Conservation (phyloP, 2,797 vertebrate genomes). For the Etheostoma perlongum region DNA sequence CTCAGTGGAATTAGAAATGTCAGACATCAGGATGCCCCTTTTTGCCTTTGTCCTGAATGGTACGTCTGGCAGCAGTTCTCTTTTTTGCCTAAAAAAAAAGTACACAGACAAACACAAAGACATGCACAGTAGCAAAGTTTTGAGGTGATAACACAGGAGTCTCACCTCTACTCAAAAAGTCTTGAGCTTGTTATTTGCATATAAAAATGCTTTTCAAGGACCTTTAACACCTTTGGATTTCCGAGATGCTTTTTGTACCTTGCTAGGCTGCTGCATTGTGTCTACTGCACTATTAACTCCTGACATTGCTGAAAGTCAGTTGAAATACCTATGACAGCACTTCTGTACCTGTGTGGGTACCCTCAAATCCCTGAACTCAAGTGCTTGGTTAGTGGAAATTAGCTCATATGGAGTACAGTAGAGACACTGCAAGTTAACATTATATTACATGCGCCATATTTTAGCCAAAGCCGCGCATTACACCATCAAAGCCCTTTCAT, state of each 20-base stretch:
- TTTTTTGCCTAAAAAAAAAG: conserved; percentile 27
- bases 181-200: conserved; percentile 41
- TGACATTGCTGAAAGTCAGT: conserved; percentile 28
- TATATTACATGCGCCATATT: conserved; percentile 64
- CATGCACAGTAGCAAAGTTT: conserved; percentile 40
- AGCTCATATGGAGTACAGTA: conserved; percentile 28
- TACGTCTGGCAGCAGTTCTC: conserved; percentile 48
- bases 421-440: conserved; percentile 61
- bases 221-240: conserved; percentile 45
- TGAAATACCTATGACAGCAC: conserved; percentile 27
- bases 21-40: conserved; percentile 29
- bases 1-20: conserved; percentile 8
- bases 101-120: conserved; percentile 1
- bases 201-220: conserved; percentile 43
- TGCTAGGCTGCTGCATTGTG: conserved; percentile 60
- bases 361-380: conserved; percentile 31
- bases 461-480: conserved; percentile 80
- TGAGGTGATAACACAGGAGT: conserved; percentile 16
- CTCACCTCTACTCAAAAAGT: conserved; percentile 24
- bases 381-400: conserved; percentile 42
- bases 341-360: conserved; percentile 29
- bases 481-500: conserved; percentile 59
- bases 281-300: conserved; percentile 56
- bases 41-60: conserved; percentile 54
- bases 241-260: conserved; percentile 56